Evolutionary conservation across 2,797 vertebrate genomes (phyloP), one percentile per base, ranked within the genome.

Genomic region (Darevskia mixta): DNA sequence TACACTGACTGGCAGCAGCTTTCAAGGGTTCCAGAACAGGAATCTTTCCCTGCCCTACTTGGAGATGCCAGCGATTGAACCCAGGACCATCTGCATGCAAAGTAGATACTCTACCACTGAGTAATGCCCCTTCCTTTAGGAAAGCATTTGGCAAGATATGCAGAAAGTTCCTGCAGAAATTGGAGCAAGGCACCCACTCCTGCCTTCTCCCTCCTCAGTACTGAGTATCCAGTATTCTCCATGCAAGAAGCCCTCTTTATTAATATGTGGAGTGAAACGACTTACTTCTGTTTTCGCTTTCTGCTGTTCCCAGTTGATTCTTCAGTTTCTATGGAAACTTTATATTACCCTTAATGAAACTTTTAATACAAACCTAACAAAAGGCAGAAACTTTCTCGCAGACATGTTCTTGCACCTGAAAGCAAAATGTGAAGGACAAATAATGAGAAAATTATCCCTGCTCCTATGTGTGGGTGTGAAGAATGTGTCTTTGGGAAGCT

Each of bases 371-470:
- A 92, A 79, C 4, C 1, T 86, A 88, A 18, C 6, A 81, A 86
- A n/a, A 58, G 43, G 2, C 18, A 90, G 69, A 86, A 87, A 80
- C 71, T 69, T 8, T 29, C 5, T 86, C 79, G 32, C 67, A 86
- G 85, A 80, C 9, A 23, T 8, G 5, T n/a, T 17, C 55, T 73
- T 80, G 79, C 32, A 61, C 8, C 25, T 82, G 67, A 77, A 76
- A 89, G 58, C 8, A 3, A 90, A 90, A 82, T 23, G 8, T 79
- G 76, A 84, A 27, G 83, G n/a, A 83, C 77, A 86, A 87, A 87
- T 87, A 88, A 83, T 76, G 25, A 86, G 45, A 88, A 86, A 89
- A 43, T 85, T 82, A 79, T 76, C 83, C 85, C 32, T 79, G 8
- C 5, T 82, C 35, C 67, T n/a, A 64, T 81, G 1, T 27, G 85